phyloP scores from a whole-genome alignment of 2,797 vertebrate genomes.

The Micropoecilia bifurca region DNA sequence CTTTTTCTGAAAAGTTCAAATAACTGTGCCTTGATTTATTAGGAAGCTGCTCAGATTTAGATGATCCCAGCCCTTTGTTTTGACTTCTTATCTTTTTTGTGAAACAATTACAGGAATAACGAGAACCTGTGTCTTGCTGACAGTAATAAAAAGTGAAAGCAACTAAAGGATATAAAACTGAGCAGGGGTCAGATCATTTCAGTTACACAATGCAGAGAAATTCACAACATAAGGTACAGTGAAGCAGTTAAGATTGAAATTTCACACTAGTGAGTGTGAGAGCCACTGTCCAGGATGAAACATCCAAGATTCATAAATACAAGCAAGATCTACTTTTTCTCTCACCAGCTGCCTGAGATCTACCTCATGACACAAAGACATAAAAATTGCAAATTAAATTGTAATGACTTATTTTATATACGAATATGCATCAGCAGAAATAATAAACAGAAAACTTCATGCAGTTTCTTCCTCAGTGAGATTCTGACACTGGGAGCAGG shows the following conservation, averaged over 20 bases:
- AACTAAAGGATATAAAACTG: slow-evolving; percentile 27
- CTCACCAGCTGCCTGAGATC: too few relatives aligned
- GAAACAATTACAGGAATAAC: slow-evolving; percentile 76
- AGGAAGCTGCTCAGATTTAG: slow-evolving; percentile 51
- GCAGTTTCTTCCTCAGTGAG: too few relatives aligned
- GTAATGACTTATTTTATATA: too few relatives aligned
- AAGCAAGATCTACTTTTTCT: too few relatives aligned
- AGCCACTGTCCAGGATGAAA: too few relatives aligned
- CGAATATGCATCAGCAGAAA: too few relatives aligned
- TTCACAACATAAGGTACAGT: not conserved
- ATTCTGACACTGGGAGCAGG: too few relatives aligned
- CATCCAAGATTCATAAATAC: too few relatives aligned
- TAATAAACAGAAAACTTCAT: too few relatives aligned
- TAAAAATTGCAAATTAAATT: too few relatives aligned
- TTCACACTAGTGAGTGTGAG: too few relatives aligned
- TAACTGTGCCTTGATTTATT: slow-evolving; percentile 48
- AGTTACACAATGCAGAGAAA: slow-evolving; percentile 1
- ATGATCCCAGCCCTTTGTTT: slow-evolving; percentile 50
- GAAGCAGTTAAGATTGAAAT: not conserved
- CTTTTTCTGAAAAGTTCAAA: slow-evolving; percentile 11
- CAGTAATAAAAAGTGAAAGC: slow-evolving; percentile 66
- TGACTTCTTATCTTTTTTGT: slow-evolving; percentile 68
- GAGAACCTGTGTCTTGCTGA: slow-evolving; percentile 44
- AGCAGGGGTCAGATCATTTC: slow-evolving; percentile 13
- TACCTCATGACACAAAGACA: too few relatives aligned